Base-by-base conservation (phyloP, 2,888 invertebrate genomes). In the Pseudococcus jackbeardsleyi region DNA sequence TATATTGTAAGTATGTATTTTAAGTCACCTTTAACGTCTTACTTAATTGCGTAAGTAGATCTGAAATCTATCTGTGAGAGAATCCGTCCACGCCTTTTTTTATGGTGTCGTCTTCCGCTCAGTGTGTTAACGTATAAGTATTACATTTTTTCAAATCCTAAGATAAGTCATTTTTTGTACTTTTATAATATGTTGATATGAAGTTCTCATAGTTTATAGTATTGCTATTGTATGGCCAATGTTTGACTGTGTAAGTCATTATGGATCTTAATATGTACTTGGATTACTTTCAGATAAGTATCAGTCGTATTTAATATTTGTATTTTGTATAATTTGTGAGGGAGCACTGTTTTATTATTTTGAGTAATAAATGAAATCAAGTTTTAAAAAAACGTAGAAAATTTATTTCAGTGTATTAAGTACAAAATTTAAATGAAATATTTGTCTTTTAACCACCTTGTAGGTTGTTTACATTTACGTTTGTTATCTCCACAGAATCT, bases 221-320 rank as follows among this genome's bases (percentile, higher is more conserved):
- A 59, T 33, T 33, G 26, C 26, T 33, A 33, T 33, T 33, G 26
- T 19, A 59, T 54, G 17, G 94, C 97, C 98, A 98, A 90, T 94
- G 93, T 33, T 33, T 33, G 26, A 33, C 26, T 33, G 26, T 33
- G 26, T 33, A 33, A 33, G 3, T 33, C 26, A 33, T 33, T 33
- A 0, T 94, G 94, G 90, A 94, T 92, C 97, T 97, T 54, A 33
- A 33, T 33, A 33, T 92, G 91, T 9, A 92, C 93, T 9, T 91
- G 91, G 88, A 94, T 33, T 93, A 17, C 93, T 91, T 90, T 94
- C 94, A 92, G 98, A 98, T 33, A 0, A 98, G 92, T 33, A 3
- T 33, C 26, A 33, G 26, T 33, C 26, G 26, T 33, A 33, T 33
- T 33, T 33, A 33, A 33, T 33, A 33, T 33, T 33, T 33, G 3